Evolutionary conservation across 2,888 invertebrate genomes (phyloP).

Genomic region (Drosophila falleni): DNA sequence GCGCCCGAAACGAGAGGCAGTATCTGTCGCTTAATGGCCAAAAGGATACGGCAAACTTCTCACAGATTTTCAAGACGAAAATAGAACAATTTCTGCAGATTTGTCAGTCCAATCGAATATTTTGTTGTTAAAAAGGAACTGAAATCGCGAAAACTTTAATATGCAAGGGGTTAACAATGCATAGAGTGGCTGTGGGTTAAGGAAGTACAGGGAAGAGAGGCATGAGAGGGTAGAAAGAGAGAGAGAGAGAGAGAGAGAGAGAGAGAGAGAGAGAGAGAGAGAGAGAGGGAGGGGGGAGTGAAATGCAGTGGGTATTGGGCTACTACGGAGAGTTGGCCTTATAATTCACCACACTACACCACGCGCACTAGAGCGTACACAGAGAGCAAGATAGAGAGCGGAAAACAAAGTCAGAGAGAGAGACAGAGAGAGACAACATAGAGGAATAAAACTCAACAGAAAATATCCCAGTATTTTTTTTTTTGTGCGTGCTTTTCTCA

Average conservation of each 20-base stretch:
- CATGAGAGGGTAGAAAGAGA: not conserved
- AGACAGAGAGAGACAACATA: constrained; percentile 6
- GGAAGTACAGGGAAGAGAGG: not conserved
- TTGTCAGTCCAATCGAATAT: constrained; percentile 7
- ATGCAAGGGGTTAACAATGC: constrained; percentile 25
- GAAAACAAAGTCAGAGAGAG: not conserved
- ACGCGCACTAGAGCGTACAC: constrained; percentile 29
- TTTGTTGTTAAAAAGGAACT: constrained; percentile 1
- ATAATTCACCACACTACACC: constrained; percentile 67
- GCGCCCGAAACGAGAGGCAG: constrained; percentile 14
- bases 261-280: constrained; percentile 51
- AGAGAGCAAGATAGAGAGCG: constrained; percentile 29
- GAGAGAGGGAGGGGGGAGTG: too few relatives aligned
- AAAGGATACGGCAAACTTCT: constrained; percentile 2
- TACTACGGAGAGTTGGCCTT: constrained; percentile 22
- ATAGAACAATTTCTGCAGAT: constrained; percentile 23
- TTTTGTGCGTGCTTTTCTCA: constrained; percentile 3
- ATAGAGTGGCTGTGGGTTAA: constrained; percentile 1
- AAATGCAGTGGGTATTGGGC: not conserved
- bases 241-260: constrained; percentile 16
- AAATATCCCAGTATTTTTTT: constrained; percentile 58
- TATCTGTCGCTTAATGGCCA: constrained; percentile 8
- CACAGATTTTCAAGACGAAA: constrained; percentile 4
- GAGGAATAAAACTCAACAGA: constrained; percentile 13
- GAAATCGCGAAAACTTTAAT: constrained; percentile 32